Evolutionary conservation across 2,888 invertebrate species (phyloP).

Genomic region (Herminia tarsipennalis): DNA sequence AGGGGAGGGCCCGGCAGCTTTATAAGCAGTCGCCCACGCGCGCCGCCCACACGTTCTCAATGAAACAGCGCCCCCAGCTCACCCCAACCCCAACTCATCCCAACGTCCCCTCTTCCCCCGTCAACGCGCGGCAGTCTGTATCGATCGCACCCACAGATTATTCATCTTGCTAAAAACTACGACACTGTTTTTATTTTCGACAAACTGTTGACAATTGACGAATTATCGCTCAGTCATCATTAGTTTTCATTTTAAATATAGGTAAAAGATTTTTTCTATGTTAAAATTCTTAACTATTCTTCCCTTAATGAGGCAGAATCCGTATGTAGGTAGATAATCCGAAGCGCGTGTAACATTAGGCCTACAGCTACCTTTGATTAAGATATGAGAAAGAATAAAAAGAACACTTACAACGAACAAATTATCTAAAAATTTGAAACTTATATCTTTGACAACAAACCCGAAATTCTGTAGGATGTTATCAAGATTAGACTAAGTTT

Average conservation of each 20-base stretch:
- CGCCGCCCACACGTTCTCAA: conserved; percentile 89
- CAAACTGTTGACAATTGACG: conserved; percentile 29
- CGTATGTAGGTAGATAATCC: conserved; percentile 9
- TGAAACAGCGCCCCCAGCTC: conserved; percentile 79
- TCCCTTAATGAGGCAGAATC: neutral
- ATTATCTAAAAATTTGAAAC: too few species aligned
- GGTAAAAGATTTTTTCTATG: too few species aligned
- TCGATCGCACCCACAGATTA: conserved; percentile 81
- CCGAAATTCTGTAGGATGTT: neutral
- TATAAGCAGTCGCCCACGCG: conserved; percentile 82
- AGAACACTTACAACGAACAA: conserved; percentile 7
- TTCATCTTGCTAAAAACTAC: conserved; percentile 76
- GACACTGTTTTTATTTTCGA: conserved; percentile 52
- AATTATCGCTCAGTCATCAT: conserved; percentile 11
- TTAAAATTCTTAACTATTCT: too few species aligned
- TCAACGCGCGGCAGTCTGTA: conserved; percentile 66
- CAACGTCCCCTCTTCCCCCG: conserved; percentile 44
- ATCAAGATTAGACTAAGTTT: neutral
- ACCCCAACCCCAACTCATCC: conserved; percentile 49
- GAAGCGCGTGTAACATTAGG: conserved; percentile 4
- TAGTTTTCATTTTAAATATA: neutral
- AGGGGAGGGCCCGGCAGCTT: conserved; percentile 66
- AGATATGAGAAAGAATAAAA: too few species aligned
- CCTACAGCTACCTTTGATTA: too few species aligned
- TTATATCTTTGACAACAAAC: neutral